Conservation (phyloP, 92 coral and sea anemone genomes). For the Actinernus sp. region DNA sequence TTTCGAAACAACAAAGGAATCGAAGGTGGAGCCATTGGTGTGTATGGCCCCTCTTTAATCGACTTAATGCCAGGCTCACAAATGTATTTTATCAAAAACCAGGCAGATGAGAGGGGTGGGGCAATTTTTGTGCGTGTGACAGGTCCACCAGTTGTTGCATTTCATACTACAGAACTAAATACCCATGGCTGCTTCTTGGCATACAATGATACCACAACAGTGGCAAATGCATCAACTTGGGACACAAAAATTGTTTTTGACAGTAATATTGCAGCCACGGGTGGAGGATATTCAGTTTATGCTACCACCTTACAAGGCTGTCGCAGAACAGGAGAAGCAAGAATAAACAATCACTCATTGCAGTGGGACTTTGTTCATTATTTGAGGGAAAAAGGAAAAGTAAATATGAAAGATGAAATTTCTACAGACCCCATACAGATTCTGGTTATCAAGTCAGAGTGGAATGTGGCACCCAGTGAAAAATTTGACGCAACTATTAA, state of each 20-base stretch:
- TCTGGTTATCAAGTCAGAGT: slow-evolving; percentile 51
- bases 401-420: slow-evolving; percentile 54
- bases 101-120: slow-evolving; percentile 81
- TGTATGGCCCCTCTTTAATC: slow-evolving; percentile 81
- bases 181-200: slow-evolving; percentile 80
- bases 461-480: slow-evolving; percentile 83
- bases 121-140: slow-evolving; percentile 74
- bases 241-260: slow-evolving; percentile 64
- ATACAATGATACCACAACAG: slow-evolving; percentile 37
- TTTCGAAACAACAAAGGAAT: slow-evolving; percentile 78
- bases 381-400: slow-evolving; percentile 14
- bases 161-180: slow-evolving; percentile 82
- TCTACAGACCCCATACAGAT: slow-evolving; percentile 86
- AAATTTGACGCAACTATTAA: slow-evolving; percentile 66
- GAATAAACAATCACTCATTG: slow-evolving; percentile 74
- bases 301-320: slow-evolving; percentile 91
- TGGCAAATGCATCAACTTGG: slow-evolving; percentile 57
- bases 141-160: slow-evolving; percentile 88
- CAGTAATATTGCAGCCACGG: slow-evolving; percentile 60
- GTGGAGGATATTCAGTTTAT: slow-evolving; percentile 84
- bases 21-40: slow-evolving; percentile 88
- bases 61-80: slow-evolving; percentile 70
- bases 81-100: slow-evolving; percentile 58
- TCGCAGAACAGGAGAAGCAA: slow-evolving; percentile 60
- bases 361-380: slow-evolving; percentile 72